Base-by-base conservation (phyloP, 2,113 vertebrate genomes). In the Bolborhynchus lineola region DNA sequence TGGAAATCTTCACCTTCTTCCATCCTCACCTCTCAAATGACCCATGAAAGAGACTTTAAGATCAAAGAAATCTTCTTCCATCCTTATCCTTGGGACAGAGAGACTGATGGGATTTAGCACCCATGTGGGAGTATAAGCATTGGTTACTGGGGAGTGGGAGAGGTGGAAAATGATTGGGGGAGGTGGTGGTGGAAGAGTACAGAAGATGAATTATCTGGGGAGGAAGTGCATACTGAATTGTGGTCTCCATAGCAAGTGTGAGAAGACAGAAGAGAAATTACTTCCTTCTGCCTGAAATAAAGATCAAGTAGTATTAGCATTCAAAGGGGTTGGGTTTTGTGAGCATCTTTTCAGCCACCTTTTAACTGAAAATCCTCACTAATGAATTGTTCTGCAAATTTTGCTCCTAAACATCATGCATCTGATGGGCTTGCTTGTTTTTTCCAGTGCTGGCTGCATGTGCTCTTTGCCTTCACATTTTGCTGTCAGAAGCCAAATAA, bases 11-110 rank as follows among this genome's bases (percentile, higher is more conserved):
- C 94, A 77, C 97, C 97, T 95, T 90, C 90, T 97, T 86, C 90
- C 71, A 92, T 92, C 92, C 88, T 96, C 94, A 81, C 91, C 95
- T 97, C 83, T 94, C 93, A 97, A 95, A 96, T 60, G 95, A 97
- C 92, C 96, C 97, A 97, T 95, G 88, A 96, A 96, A 97, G 92
- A 67, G 71, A 37, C 82, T 81, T 67, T 33, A 82, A 97, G 98
- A 98, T 98, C 98, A 98, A 98, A 98, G 96, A 93, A 90, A 44
- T 74, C 88, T 55, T 76, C 82, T 90, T 71, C 90, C 64, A 84
- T 81, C 84, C 74, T 88, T 82, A 80, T 53, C 46, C 93, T 77
- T 90, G 9, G 44, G 60, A 88, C 93, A 68, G 86, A 92, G 82
- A 88, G 90, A 88, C 77, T 94, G 96, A 96, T 93, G 92, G 91